Conservation (phyloP, 2,888 invertebrate genomes). For the Auanema sp. region DNA sequence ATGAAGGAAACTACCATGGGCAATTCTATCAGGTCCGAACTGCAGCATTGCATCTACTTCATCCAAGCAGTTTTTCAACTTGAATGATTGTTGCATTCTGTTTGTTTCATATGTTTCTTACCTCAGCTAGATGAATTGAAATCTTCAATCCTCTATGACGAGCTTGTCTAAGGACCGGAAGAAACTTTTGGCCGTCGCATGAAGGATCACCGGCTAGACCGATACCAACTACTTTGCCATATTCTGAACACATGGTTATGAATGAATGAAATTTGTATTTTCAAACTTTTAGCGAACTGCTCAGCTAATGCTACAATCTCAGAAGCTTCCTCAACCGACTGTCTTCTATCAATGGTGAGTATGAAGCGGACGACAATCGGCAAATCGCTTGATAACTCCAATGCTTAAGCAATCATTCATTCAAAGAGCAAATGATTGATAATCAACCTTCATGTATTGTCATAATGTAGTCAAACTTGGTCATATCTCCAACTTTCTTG, state of each 20-base stretch:
- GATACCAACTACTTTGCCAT: constrained; percentile 28
- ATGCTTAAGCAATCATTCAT: constrained; percentile 9
- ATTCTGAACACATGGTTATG: background rate
- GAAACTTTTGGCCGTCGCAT: constrained; percentile 20
- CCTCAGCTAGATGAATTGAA: constrained; percentile 20
- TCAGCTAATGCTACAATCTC: constrained; percentile 20
- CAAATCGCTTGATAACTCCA: background rate
- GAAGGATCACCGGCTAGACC: constrained; percentile 32
- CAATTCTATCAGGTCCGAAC: constrained; percentile 23
- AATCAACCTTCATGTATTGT: constrained; percentile 11
- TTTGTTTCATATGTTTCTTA: background rate
- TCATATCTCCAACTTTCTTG: constrained; percentile 17
- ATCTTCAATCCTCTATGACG: constrained; percentile 1
- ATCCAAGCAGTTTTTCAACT: constrained; percentile 14
- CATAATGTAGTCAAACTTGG: constrained; percentile 10
- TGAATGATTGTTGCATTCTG: background rate
- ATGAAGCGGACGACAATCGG: constrained; percentile 25
- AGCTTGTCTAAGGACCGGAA: constrained; percentile 21
- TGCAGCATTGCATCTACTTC: constrained; percentile 22
- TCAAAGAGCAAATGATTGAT: background rate
- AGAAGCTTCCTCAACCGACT: constrained; percentile 22
- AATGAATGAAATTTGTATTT: background rate
- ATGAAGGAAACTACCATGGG: constrained; percentile 24
- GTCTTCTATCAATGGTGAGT: constrained; percentile 27
- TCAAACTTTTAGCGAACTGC: constrained; percentile 3